These are phyloP conservation scores for Incurvaria masculella DNA, from an alignment of 2,888 invertebrate species.

Conservation along the genomic window DNA sequence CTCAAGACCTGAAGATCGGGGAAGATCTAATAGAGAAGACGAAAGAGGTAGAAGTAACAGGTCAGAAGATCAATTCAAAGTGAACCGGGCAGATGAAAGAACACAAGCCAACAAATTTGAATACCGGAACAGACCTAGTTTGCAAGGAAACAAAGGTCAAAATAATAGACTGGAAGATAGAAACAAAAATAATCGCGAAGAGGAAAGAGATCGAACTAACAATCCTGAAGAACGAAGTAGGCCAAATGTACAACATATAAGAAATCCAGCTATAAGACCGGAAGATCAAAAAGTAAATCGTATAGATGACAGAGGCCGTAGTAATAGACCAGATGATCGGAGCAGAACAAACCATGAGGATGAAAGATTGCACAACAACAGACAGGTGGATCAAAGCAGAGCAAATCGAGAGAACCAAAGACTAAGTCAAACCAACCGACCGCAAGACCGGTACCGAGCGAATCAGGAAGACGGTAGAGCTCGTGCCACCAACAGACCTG, in stretches of 20 bases:
- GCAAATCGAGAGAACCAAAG: too few species aligned
- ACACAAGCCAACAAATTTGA: slow-evolving; percentile 39
- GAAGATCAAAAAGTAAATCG: too few species aligned
- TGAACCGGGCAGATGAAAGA: slow-evolving; percentile 24
- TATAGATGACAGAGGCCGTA: not conserved
- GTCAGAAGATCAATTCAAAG: slow-evolving; percentile 26
- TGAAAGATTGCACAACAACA: too few species aligned
- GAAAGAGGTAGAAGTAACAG: slow-evolving; percentile 29
- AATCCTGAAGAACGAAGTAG: slow-evolving; percentile 21
- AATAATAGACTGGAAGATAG: not conserved
- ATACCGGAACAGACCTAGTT: slow-evolving; percentile 41
- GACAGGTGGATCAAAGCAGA: too few species aligned
- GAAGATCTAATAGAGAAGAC: slow-evolving; percentile 43
- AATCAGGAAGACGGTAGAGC: too few species aligned
- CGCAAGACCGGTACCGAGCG: too few species aligned
- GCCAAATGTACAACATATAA: not conserved
- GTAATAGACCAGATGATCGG: slow-evolving; percentile 18
- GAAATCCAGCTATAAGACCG: not conserved
- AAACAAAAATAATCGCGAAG: not conserved
- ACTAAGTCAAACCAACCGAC: too few species aligned
- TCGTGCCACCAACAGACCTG: too few species aligned
- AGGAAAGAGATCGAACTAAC: slow-evolving; percentile 21
- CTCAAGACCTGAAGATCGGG: slow-evolving; percentile 40
- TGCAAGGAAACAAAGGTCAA: slow-evolving; percentile 31
- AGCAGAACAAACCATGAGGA: slow-evolving; percentile 24